Evolutionary conservation across 2,113 vertebrate species (phyloP).

Genomic region (Panthera uncia): DNA sequence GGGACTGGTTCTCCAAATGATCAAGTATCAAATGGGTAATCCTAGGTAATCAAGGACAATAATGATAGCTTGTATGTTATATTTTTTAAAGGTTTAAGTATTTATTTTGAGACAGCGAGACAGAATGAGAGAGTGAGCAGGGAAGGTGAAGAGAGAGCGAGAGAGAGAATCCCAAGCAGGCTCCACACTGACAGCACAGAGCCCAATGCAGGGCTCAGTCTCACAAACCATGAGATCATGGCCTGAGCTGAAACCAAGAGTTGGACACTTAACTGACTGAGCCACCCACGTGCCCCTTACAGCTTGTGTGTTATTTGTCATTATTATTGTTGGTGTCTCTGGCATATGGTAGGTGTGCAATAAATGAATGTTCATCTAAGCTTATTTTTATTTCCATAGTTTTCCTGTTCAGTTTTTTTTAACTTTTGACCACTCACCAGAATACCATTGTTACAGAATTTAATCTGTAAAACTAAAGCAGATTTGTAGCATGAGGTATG

Average conservation of each 20-base stretch:
- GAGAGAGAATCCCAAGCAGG: no score
- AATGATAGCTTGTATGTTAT: neutral
- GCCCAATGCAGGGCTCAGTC: no score
- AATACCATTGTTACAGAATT: neutral
- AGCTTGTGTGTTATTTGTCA: neutral
- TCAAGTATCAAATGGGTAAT: neutral
- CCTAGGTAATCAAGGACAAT: neutral
- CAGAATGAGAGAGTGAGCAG: no score
- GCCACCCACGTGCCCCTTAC: no score
- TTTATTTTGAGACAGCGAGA: no score
- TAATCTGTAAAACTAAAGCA: neutral
- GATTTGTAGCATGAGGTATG: neutral
- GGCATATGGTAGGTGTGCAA: neutral
- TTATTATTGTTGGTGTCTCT: neutral
- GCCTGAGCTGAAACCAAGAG: no score
- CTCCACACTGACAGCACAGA: no score
- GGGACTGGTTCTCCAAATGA: neutral
- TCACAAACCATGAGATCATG: no score
- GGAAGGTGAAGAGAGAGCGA: no score
- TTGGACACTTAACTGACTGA: no score
- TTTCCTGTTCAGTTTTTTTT: slow-evolving; percentile 27
- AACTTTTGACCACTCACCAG: neutral
- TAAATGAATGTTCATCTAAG: neutral
- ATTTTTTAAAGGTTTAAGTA: no score
- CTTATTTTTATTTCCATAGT: neutral